Percentiles rank a stretch among this genome's conserved stretches.
Conservation (phyloP, 1,140 invertebrate species). For the Cecropterus lyciades region DNA sequence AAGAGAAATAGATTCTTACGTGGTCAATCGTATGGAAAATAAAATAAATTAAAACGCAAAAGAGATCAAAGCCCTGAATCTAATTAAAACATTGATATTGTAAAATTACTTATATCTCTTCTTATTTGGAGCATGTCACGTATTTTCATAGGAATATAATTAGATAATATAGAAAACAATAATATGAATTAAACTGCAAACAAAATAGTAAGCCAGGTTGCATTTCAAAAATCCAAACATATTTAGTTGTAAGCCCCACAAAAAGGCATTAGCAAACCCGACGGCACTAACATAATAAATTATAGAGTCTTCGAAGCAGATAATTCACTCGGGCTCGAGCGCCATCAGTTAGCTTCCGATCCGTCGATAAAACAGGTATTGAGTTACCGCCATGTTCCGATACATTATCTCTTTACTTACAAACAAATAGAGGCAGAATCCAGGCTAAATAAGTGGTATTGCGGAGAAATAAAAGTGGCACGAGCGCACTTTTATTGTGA, state of each 20-base stretch:
- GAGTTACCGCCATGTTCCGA: conserved; percentile 36
- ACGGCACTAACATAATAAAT: conserved; percentile 35
- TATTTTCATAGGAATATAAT: too few species aligned
- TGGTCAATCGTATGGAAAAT: too few species aligned
- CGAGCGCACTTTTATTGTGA: conserved; percentile 51
- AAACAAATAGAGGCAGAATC: conserved; percentile 50
- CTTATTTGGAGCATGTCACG: too few species aligned
- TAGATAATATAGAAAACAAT: too few species aligned
- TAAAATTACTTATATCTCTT: too few species aligned
- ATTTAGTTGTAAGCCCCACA: conserved; percentile 19
- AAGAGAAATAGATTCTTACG: too few species aligned
- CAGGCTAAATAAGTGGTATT: conserved; percentile 55
- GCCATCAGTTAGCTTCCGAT: conserved; percentile 38
- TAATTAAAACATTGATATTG: too few species aligned
- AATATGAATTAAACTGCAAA: neutral
- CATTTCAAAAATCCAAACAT: conserved; percentile 6
- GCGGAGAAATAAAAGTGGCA: conserved; percentile 49
- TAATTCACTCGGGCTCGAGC: conserved; percentile 34
- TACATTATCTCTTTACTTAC: conserved; percentile 49
- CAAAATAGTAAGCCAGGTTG: neutral
- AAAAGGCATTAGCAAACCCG: conserved; percentile 33
- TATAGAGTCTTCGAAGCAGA: conserved; percentile 37
- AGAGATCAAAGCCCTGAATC: too few species aligned
- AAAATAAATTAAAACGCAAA: too few species aligned
- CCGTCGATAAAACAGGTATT: conserved; percentile 36